Conservation (phyloP, 2,113 vertebrate genomes). For the Pseudopipra pipra region DNA sequence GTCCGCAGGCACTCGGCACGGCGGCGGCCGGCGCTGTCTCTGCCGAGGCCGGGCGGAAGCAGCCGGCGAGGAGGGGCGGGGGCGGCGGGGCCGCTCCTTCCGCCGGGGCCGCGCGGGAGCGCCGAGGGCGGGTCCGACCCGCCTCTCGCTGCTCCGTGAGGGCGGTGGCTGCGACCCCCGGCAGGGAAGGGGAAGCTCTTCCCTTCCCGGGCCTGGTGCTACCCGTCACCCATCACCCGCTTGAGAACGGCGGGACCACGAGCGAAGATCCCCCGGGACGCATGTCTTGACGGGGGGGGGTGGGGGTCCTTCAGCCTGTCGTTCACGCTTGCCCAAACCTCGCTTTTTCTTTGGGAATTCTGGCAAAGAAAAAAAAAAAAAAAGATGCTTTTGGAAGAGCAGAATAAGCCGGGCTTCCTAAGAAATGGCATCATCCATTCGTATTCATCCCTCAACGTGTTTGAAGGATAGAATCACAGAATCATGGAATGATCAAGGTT, state of each 20-base stretch:
- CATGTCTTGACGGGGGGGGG: rapidly evolving
- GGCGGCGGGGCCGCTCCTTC: background rate
- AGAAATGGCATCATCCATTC: background rate
- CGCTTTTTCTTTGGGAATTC: background rate
- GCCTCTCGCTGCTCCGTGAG: background rate
- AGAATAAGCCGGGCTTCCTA: rapidly evolving
- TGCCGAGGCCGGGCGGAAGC: background rate
- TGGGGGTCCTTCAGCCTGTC: too few relatives aligned
- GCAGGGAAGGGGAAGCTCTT: rapidly evolving
- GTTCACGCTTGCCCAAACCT: background rate
- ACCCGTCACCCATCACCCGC: rapidly evolving
- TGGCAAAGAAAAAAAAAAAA: background rate
- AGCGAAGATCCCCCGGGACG: rapidly evolving
- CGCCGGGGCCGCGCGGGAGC: background rate
- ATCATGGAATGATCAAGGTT: background rate
- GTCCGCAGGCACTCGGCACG: background rate
- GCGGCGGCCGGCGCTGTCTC: background rate
- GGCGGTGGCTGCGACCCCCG: rapidly evolving
- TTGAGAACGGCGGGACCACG: too few relatives aligned
- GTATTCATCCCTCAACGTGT: rapidly evolving
- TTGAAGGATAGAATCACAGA: background rate
- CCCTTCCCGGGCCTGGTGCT: rapidly evolving
- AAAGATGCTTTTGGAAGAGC: background rate
- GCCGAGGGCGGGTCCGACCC: background rate
- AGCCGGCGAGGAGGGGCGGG: background rate